Evolutionary conservation across 2,888 invertebrate genomes (phyloP).

Genomic region (Camptogramma bilineatum): DNA sequence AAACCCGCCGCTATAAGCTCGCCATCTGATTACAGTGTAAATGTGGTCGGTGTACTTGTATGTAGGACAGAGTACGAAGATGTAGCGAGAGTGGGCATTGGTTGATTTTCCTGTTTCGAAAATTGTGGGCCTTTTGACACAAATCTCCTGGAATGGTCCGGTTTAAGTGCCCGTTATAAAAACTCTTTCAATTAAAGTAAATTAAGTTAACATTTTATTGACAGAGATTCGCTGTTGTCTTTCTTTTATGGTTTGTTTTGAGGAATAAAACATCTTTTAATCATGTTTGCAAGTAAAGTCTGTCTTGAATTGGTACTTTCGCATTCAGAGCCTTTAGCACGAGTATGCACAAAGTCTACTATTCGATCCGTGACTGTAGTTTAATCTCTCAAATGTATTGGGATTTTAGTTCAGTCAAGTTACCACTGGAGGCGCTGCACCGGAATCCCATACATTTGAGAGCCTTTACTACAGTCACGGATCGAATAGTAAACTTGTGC

Average conservation of each 20-base stretch:
- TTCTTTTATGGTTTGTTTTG: constrained; percentile 1
- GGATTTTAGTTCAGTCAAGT: too few species aligned
- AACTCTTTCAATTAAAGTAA: constrained; percentile 28
- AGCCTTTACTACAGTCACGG: too few species aligned
- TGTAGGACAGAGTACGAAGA: constrained; percentile 34
- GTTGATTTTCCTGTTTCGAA: constrained; percentile 38
- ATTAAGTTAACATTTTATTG: constrained; percentile 7
- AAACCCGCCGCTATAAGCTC: too few species aligned
- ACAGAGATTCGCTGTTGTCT: constrained; percentile 9
- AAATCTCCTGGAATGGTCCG: constrained; percentile 34
- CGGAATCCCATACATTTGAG: too few species aligned
- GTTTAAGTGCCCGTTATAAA: constrained; percentile 34
- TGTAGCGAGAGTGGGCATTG: constrained; percentile 33
- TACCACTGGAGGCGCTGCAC: too few species aligned
- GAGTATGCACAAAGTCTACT: too few species aligned
- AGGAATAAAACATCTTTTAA: background rate
- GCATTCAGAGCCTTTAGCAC: too few species aligned
- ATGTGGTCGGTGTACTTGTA: constrained; percentile 26
- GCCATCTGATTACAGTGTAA: constrained; percentile 22
- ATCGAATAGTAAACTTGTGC: too few species aligned
- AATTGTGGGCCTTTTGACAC: constrained; percentile 35
- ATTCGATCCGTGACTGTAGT: too few species aligned
- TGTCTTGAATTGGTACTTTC: too few species aligned
- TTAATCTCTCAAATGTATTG: too few species aligned
- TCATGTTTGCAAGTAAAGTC: background rate